Conservation (phyloP, 1,140 invertebrate genomes). For the Ips nitidus region DNA sequence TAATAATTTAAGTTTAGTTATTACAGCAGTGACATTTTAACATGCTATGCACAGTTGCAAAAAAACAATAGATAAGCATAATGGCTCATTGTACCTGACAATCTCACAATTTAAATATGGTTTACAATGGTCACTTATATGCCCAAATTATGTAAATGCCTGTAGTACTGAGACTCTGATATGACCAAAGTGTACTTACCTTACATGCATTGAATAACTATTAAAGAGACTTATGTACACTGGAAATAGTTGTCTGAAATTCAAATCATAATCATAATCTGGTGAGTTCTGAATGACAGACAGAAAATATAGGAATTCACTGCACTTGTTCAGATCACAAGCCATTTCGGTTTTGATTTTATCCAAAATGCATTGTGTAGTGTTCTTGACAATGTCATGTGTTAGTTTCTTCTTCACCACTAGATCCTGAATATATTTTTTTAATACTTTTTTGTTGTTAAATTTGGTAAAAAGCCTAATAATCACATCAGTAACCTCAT, state of each 20-base stretch:
- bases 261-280: conserved; percentile 26
- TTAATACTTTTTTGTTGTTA: conserved; percentile 35
- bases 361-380: conserved; percentile 36
- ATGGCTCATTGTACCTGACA: too few relatives aligned
- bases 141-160: too few relatives aligned
- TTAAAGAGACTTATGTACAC: conserved; percentile 35
- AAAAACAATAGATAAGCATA: too few relatives aligned
- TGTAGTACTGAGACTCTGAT: too few relatives aligned
- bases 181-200: conserved; percentile 22
- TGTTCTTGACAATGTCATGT: conserved; percentile 28
- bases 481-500: conserved; percentile 24
- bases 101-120: too few relatives aligned
- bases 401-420: conserved; percentile 29
- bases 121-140: too few relatives aligned
- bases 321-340: conserved; percentile 35
- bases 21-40: too few relatives aligned
- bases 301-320: conserved; percentile 37
- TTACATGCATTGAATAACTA: conserved; percentile 31
- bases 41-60: too few relatives aligned
- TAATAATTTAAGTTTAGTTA: too few relatives aligned
- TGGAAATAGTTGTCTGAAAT: conserved; percentile 32
- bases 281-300: conserved; percentile 31
- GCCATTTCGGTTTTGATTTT: conserved; percentile 52
- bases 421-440: conserved; percentile 38
- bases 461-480: conserved; percentile 36